Evolutionary conservation across 2,888 invertebrate genomes (phyloP).

Genomic region (Lydus trimaculatus): DNA sequence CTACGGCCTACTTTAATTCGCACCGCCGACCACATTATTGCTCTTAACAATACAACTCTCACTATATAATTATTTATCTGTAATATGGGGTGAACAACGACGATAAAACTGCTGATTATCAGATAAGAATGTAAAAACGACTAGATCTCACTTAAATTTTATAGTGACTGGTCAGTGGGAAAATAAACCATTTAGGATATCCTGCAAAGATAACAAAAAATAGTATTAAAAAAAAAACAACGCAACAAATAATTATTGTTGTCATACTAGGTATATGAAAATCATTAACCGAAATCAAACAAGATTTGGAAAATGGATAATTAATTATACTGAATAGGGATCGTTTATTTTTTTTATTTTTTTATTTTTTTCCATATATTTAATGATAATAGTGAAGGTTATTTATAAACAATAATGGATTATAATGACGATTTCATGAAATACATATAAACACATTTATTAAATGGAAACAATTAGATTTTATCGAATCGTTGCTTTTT

Average conservation of each 20-base stretch:
- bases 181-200: conserved; percentile 54
- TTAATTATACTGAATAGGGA: background rate
- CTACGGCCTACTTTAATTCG: conserved; percentile 29
- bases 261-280: conserved; percentile 11
- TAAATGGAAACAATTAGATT: conserved; percentile 9
- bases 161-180: conserved; percentile 45
- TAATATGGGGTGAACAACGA: conserved; percentile 34
- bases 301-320: background rate
- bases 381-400: conserved; percentile 2
- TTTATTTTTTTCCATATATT: background rate
- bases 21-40: conserved; percentile 33
- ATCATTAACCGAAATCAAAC: conserved; percentile 13
- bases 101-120: conserved; percentile 46
- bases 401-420: background rate
- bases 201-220: conserved; percentile 50
- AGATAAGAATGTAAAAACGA: conserved; percentile 31
- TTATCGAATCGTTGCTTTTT: conserved; percentile 2
- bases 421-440: background rate
- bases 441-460: conserved; percentile 6
- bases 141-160: conserved; percentile 25
- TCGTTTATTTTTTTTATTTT: background rate
- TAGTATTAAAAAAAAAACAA: too few relatives aligned
- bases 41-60: conserved; percentile 32
- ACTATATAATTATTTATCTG: conserved; percentile 35
- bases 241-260: background rate